Base-by-base conservation (phyloP, 2,797 vertebrate genomes). In the Nothura maculosa region DNA sequence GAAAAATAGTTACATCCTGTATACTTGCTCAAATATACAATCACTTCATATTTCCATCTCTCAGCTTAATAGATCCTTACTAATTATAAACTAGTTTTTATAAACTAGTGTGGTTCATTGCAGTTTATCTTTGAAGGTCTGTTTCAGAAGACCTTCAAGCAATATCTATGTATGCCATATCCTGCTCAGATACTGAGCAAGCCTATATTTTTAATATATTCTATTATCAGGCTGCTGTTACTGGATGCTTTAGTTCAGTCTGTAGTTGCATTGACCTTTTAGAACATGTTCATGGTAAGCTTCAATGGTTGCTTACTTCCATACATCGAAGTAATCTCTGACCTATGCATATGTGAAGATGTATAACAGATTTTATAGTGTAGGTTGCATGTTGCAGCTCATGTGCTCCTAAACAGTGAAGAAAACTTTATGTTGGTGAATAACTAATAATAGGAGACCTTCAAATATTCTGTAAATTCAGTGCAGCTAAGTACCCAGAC, bases 141-240 rank as follows among this genome's bases (percentile, higher is more conserved):
- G 17, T 27, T 86, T 84, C 16, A 73, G 70, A 61, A 0, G 0
- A 68, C 7, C 43, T 85, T 85, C 19, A 68, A 57, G 74, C 42
- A 22, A 22, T 54, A 81, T 52, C 40, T 40, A 28, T 61, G 4
- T 1, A 20, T 54, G 5, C 4, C 10, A 6, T 15, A 54, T 45
- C 3, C 17, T 79, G 20, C 25, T 87, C 60, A 67, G 68, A 58
- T 32, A 54, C 12, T 30, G 11, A 18, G 66, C 52, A 67, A 77
- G 4, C 0, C 13, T 40, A 1, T 58, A 20, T 2, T 38, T 14
- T 82, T 52, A 50, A 50, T 3, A 62, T 18, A 5, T 4, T 58
- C 25, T 63, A 6, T 11, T n/a, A 7, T 22, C 2, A 5, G 14
- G 11, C 48, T 32, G 40, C 11, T 47, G 6, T 9, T 52, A n/a